Percentiles rank a stretch among this genome's conserved stretches.
Evolutionary conservation across 2,888 invertebrate genomes (phyloP).

Genomic region (Podabrus alpinus): DNA sequence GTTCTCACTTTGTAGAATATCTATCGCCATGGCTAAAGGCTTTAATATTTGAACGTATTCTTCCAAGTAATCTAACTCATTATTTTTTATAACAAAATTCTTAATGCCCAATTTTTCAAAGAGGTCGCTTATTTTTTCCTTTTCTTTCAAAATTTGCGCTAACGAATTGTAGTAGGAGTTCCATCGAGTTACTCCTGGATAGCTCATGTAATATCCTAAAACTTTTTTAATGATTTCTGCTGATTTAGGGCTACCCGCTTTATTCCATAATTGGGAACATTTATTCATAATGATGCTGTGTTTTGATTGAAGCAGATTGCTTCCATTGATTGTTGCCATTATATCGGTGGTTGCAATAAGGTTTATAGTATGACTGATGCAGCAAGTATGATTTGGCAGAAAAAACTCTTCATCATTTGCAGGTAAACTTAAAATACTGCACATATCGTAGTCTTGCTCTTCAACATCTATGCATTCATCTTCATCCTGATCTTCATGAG

Average conservation of each 20-base stretch:
- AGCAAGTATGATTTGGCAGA: background rate
- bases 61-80: conserved; percentile 12
- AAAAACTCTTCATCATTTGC: background rate
- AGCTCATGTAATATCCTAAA: conserved; percentile 7
- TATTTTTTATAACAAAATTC: conserved; percentile 1
- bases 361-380: background rate
- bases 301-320: background rate
- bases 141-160: conserved; percentile 15
- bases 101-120: conserved; percentile 5
- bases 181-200: conserved; percentile 12
- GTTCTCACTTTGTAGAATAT: conserved; percentile 15
- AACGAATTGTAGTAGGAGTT: conserved; percentile 12
- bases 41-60: conserved; percentile 15
- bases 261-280: conserved; percentile 11
- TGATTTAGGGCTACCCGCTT: conserved; percentile 4
- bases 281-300: conserved; percentile 1
- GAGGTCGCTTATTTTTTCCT: conserved; percentile 11
- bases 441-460: background rate
- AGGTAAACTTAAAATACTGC: background rate
- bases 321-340: background rate
- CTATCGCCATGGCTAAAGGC: conserved; percentile 6
- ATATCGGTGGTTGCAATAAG: conserved; percentile 1
- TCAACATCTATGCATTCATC: background rate
- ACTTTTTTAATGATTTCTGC: conserved; percentile 14
- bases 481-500: background rate